Percentiles rank a stretch among this genome's conserved stretches.
Conservation (phyloP, 2,888 invertebrate species). For the Scrobipalpa atriplicella region DNA sequence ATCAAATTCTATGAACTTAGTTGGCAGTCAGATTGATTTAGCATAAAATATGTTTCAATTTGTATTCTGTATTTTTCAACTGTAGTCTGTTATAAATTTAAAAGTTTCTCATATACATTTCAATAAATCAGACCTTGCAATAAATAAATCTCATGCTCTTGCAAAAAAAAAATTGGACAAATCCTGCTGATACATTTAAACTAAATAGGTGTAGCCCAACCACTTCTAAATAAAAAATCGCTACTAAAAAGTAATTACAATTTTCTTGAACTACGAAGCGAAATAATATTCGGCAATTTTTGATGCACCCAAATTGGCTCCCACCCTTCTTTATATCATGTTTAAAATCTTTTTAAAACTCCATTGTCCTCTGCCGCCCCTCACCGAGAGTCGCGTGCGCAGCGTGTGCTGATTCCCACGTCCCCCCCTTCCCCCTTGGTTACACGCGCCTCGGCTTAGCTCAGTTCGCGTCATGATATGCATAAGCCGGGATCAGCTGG, state of each 20-base stretch:
- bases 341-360: background rate
- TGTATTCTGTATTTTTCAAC: background rate
- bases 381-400: background rate
- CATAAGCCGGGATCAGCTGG: slow-evolving; percentile 6
- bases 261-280: background rate
- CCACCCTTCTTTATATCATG: background rate
- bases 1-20: background rate
- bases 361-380: background rate
- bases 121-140: too few species aligned
- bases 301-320: background rate
- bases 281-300: background rate
- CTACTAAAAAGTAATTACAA: too few species aligned
- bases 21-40: background rate
- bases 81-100: background rate
- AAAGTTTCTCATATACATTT: too few species aligned
- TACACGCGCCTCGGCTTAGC: background rate
- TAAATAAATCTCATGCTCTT: too few species aligned
- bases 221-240: too few species aligned
- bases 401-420: background rate
- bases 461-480: background rate
- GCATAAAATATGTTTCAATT: background rate
- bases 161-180: too few species aligned
- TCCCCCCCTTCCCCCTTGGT: background rate
- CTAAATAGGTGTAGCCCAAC: too few species aligned
- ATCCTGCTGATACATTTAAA: too few species aligned